Conservation (phyloP, 1,140 invertebrate genomes). For the Leptonema lineaticorne region DNA sequence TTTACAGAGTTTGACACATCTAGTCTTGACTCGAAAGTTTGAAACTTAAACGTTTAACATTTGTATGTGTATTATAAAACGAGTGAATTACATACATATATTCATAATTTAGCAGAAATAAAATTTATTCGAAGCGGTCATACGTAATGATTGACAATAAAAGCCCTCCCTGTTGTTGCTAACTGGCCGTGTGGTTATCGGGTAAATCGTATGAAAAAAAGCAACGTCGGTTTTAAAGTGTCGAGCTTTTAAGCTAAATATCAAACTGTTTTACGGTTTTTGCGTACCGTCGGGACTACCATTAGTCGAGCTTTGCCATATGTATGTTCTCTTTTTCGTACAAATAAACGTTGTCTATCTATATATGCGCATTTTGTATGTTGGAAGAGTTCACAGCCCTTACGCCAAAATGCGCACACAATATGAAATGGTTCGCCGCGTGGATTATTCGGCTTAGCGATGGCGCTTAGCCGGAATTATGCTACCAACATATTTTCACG, state of each 20-base stretch:
- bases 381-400: conserved; percentile 1
- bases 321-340: background rate
- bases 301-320: conserved; percentile 10
- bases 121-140: background rate
- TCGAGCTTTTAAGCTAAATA: background rate
- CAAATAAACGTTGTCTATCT: conserved; percentile 1
- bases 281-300: background rate
- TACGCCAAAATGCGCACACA: conserved; percentile 21
- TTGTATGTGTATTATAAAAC: background rate
- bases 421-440: conserved; percentile 25
- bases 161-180: background rate
- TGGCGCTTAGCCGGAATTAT: conserved; percentile 21
- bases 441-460: conserved; percentile 20
- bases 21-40: background rate
- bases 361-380: background rate
- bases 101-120: background rate
- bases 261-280: background rate
- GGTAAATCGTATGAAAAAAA: background rate
- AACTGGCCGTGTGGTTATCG: background rate
- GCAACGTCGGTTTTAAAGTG: background rate
- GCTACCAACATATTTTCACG: conserved; percentile 22
- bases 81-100: background rate
- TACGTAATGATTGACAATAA: background rate
- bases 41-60: no score
- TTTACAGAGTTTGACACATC: conserved; percentile 1